Conservation (phyloP, 2,888 invertebrate species). For the Colostygia pectinataria region DNA sequence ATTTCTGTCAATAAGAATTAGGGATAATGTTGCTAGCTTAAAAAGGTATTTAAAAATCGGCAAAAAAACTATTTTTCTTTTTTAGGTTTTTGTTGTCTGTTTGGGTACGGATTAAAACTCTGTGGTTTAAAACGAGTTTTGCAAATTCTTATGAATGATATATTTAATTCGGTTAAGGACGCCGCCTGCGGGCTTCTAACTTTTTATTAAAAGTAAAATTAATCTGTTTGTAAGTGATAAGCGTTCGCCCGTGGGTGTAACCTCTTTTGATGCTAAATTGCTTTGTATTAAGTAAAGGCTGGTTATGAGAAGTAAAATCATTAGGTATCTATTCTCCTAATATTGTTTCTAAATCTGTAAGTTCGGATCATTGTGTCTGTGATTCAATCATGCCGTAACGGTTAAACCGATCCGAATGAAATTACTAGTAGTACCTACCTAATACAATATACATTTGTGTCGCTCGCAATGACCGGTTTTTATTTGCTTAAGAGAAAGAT, state of each 20-base stretch:
- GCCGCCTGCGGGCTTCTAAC: constrained; percentile 32
- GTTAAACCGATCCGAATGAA: too few species aligned
- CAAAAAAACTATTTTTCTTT: constrained; percentile 29
- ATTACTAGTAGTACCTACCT: too few species aligned
- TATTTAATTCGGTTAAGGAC: constrained; percentile 36
- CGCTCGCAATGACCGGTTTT: too few species aligned
- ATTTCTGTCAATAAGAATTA: constrained; percentile 75
- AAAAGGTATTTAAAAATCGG: constrained; percentile 46
- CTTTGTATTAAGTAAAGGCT: constrained; percentile 19
- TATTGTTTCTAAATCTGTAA: too few species aligned
- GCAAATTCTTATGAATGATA: constrained; percentile 38
- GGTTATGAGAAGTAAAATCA: not conserved
- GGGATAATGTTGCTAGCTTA: constrained; percentile 66
- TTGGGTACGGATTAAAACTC: constrained; percentile 18
- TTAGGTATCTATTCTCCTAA: too few species aligned
- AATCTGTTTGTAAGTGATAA: constrained; percentile 38
- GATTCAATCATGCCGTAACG: too few species aligned
- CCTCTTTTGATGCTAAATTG: constrained; percentile 26
- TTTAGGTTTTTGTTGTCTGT: constrained; percentile 14
- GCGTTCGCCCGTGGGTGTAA: constrained; percentile 29
- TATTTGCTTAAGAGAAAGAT: too few species aligned
- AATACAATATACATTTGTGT: too few species aligned
- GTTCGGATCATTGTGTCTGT: too few species aligned
- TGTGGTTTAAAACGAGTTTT: constrained; percentile 27
- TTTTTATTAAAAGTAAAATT: constrained; percentile 34